Base-by-base conservation (phyloP, 2,113 vertebrate species). In the Boulengeromyrus knoepffleri region DNA sequence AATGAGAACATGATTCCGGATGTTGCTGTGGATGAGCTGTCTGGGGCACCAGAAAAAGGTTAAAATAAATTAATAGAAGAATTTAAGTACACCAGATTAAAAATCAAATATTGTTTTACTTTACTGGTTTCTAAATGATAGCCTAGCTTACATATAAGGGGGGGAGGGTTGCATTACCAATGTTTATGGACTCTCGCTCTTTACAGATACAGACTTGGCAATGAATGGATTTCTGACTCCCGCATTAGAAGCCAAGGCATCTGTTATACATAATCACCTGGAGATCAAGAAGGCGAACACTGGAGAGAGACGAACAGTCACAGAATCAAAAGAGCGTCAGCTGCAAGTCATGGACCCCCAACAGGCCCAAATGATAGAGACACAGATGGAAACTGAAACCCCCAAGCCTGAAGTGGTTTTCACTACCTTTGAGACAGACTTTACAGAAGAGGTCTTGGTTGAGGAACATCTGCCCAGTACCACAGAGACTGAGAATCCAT, bases 1-100 rank as follows among this genome's bases (percentile, higher is more conserved):
- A 95, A 93, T 46, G 93, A 95, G 53, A 94, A 95, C 0, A 93
- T 95, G 90, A 92, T 94, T 19, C 93, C 92, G 90, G 92, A 90
- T 90, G 90, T 88, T 93, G 84, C 91, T 70, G 42, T 17, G 45
- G n/a, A 49, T 39, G 62, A 49, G 10, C 88, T 70, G 24, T 70
- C 87, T 88, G 87, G 21, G 17, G 47, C 53, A 45, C 53, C 88
- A 27, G 46, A 47, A 31, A 47, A 74, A 70, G 88, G 88, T 88
- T 56, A n/a, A n/a, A 27, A 50, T 5, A 45, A 46, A 47, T 19
- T 39, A 31, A 21, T 47, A 42, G 52, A 39, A 31, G 17, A 50
- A 56, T 56, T 53, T 53, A 87, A 58, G 1, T 31, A 39, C 27
- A 86, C 47, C 9, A 31, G 9, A 31, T 1, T 27, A 66, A 47